Conservation (phyloP, 2,888 invertebrate species). For the Folsomia manolachei region DNA sequence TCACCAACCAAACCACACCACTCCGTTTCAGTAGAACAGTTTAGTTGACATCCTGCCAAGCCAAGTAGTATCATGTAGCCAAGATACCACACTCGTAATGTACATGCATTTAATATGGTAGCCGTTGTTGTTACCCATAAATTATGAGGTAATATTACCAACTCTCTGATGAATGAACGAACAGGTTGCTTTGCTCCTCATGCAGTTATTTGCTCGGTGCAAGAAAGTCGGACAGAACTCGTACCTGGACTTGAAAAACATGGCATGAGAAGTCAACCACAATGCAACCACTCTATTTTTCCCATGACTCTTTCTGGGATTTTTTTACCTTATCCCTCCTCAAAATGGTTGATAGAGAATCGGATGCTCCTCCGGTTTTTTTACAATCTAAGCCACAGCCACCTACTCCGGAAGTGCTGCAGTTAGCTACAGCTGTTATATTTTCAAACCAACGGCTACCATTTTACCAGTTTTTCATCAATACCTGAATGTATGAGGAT, state of each 20-base stretch:
- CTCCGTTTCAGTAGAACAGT: not conserved
- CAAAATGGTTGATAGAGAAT: conserved; percentile 4
- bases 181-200: not conserved
- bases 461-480: too few relatives aligned
- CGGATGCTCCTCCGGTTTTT: conserved; percentile 19
- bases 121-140: not conserved
- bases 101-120: too few relatives aligned
- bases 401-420: conserved; percentile 47
- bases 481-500: too few relatives aligned
- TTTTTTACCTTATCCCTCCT: not conserved
- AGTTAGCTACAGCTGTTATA: conserved; percentile 40
- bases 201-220: not conserved
- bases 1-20: not conserved
- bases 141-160: not conserved
- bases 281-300: not conserved
- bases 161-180: not conserved
- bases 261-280: not conserved
- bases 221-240: not conserved
- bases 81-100: too few relatives aligned
- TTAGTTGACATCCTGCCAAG: not conserved
- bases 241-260: not conserved
- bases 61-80: not conserved
- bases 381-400: not conserved
- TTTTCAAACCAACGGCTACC: not conserved
- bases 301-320: not conserved